These are phyloP conservation scores for Lymantria dispar DNA, from an alignment of 2,888 invertebrate species.

Conservation along the genomic window DNA sequence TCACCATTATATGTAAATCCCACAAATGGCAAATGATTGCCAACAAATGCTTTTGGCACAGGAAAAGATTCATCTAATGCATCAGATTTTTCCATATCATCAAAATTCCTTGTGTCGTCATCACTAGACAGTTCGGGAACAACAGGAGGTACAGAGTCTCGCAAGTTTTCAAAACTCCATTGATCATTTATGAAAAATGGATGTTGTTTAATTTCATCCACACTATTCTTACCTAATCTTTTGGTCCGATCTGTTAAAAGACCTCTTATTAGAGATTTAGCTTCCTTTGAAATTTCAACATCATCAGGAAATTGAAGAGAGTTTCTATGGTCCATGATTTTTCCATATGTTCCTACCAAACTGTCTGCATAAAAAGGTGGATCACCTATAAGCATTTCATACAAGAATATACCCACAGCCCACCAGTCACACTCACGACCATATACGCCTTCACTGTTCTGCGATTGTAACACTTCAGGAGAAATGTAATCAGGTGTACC, in stretches of 20 bases:
- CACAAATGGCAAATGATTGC: conserved; percentile 98
- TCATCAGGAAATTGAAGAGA: conserved; percentile 97
- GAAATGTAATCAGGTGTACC: conserved; percentile 99
- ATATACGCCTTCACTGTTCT: conserved; percentile 97
- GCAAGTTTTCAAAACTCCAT: conserved; percentile 98
- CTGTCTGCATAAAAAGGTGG: conserved; percentile 99
- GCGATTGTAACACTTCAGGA: conserved; percentile 98
- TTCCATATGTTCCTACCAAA: conserved; percentile 98
- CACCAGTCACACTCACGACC: conserved; percentile 99
- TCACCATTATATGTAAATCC: conserved; percentile 99
- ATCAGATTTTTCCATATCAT: conserved; percentile 97
- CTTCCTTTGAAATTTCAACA: conserved; percentile 94
- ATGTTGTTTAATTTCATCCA: conserved; percentile 97
- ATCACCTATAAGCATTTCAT: conserved; percentile 99
- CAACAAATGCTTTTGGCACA: conserved; percentile 98
- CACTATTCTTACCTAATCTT: conserved; percentile 94
- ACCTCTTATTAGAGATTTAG: conserved; percentile 94
- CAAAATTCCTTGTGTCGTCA: conserved; percentile 99
- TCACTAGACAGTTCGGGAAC: conserved; percentile 97
- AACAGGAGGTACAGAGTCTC: conserved; percentile 97
- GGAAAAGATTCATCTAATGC: conserved; percentile 96
- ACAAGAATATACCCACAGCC: conserved; percentile 99
- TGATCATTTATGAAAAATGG: conserved; percentile 97
- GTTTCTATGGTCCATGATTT: conserved; percentile 99
- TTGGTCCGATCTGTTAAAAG: conserved; percentile 95